Conservation (phyloP, 2,888 invertebrate species). For the Leucoma salicis region DNA sequence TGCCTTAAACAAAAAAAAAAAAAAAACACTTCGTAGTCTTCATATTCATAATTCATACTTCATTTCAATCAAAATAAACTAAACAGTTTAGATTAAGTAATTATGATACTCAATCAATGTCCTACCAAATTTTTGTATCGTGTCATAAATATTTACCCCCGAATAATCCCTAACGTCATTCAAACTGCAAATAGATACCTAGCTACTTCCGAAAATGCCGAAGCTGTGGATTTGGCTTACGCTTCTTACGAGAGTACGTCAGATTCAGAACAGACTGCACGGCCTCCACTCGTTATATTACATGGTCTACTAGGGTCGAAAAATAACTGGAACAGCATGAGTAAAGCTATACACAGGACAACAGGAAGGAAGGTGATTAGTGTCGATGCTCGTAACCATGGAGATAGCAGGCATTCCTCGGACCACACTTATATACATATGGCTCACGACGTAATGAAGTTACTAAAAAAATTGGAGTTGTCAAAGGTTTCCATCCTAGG, state of each 20-base stretch:
- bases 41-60: no score
- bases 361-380: constrained; percentile 89
- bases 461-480: constrained; percentile 85
- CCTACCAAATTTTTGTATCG: constrained; percentile 38
- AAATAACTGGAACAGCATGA: constrained; percentile 94
- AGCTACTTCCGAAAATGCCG: constrained; percentile 54
- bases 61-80: no score
- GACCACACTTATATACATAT: constrained; percentile 90
- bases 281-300: constrained; percentile 89
- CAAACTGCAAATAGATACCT: constrained; percentile 35
- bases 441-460: constrained; percentile 82
- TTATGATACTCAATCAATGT: constrained; percentile 47
- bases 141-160: constrained; percentile 31
- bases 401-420: constrained; percentile 92
- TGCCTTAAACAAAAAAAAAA: no score
- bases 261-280: constrained; percentile 43
- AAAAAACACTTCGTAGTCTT: no score
- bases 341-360: constrained; percentile 87
- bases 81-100: no score
- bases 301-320: constrained; percentile 97
- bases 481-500: constrained; percentile 88
- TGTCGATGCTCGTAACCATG: constrained; percentile 97
- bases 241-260: constrained; percentile 84
- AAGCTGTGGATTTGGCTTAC: constrained; percentile 85
- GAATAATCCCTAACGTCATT: constrained; percentile 31